Evolutionary conservation across 2,113 vertebrate species (phyloP), one percentile per base, ranked within the genome.

Genomic region (Tetraodon nigroviridis): DNA sequence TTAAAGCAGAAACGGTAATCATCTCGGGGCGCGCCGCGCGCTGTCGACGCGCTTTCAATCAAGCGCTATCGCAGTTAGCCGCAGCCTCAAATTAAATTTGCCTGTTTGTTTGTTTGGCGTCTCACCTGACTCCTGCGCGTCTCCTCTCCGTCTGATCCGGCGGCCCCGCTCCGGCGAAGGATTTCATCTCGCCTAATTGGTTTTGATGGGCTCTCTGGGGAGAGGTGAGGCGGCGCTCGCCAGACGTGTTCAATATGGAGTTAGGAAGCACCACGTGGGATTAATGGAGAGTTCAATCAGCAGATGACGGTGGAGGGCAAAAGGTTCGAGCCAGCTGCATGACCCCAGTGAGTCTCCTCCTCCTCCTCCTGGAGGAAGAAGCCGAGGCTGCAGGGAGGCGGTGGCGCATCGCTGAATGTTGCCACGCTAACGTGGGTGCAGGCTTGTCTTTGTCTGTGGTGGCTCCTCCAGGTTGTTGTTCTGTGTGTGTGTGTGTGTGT

Each of bases 171-270:
- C 59, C 27, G 52, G 72, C 59, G 48, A 50, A 75, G 64, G 75
- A 58, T 84, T 85, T 90, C 79, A 87, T 88, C 88, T 51, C 11
- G 60, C 46, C 66, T 87, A 87, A 89, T 84, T 80, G 81, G 64
- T 80, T 87, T 73, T 84, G 85, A 84, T 73, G 76, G 64, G 67
- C 78, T n/a, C 79, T 69, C 70, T 55, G 17, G 27, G 46, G 52
- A 47, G 63, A 20, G 55, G 55, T 41, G 61, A 66, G 16, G 49
- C 61, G 1, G 54, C 16, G 14, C 32, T 37, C 62, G 22, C 53
- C 52, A 55, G 74, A 41, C 14, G 0, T 10, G 16, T 53, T 11
- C 40, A 37, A 22, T 0, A 27, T 72, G 61, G 74, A 73, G 84
- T 76, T 81, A 69, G 69, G 74, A 14, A 8, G 5, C 58, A 15